These are phyloP conservation scores for Carettochelys insculpta DNA, from an alignment of 2,113 vertebrate species.

Conservation along the genomic window DNA sequence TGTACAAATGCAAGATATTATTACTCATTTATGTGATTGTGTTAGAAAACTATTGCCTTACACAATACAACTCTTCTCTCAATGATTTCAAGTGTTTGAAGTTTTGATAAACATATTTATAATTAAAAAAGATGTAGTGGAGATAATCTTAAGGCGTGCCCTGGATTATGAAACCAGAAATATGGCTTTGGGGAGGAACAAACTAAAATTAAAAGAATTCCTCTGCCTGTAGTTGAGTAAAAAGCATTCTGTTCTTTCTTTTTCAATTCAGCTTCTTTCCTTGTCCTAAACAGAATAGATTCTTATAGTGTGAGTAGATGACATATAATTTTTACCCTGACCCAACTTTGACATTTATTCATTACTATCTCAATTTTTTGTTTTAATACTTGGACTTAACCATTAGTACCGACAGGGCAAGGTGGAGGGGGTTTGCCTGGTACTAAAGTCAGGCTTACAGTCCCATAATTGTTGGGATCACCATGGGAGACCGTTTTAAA, in stretches of 20 bases:
- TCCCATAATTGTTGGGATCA: no score
- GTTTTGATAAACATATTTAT: conserved; percentile 75
- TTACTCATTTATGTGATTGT: conserved; percentile 72
- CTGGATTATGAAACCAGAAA: conserved; percentile 72
- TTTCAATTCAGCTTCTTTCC: conserved; percentile 64
- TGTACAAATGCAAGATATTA: conserved; percentile 63
- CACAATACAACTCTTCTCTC: conserved; percentile 75
- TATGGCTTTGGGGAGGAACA: conserved; percentile 73
- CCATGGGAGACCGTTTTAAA: no score
- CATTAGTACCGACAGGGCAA: no score
- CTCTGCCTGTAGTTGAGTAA: conserved; percentile 63
- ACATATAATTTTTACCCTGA: conserved; percentile 62
- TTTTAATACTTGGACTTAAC: conserved; percentile 4
- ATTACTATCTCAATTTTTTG: conserved; percentile 58
- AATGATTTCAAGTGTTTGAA: conserved; percentile 71
- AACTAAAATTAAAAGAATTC: conserved; percentile 75
- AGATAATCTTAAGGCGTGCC: conserved; percentile 73
- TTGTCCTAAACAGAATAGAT: conserved; percentile 67
- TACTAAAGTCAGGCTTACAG: no score
- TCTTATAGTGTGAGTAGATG: conserved; percentile 57
- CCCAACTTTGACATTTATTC: conserved; percentile 61
- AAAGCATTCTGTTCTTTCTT: conserved; percentile 62
- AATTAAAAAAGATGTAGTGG: conserved; percentile 67
- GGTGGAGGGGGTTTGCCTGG: no score
- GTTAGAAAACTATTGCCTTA: conserved; percentile 73